phyloP scores from a whole-genome alignment of 37 sponge, comb jelly and placozoan genomes.

The Crambe crambe region DNA sequence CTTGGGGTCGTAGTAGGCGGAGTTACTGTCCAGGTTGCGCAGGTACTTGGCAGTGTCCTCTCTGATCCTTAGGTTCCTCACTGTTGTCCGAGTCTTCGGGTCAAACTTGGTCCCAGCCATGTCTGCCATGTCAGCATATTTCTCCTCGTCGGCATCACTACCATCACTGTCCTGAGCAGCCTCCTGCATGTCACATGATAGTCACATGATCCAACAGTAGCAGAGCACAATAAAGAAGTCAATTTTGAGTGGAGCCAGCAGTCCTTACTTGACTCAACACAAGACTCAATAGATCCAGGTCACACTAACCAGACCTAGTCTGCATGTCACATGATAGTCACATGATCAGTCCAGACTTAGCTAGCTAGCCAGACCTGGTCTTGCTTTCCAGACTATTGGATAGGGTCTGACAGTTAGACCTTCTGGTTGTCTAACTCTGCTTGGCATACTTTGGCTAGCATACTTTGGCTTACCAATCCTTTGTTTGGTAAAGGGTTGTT shows the following conservation, averaged over 20 bases:
- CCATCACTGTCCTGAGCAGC: slow-evolving; percentile 41
- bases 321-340: neutral
- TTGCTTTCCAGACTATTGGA: neutral
- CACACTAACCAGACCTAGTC: too few relatives aligned
- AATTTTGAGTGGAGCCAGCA: neutral
- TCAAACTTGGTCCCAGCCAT: slow-evolving; percentile 99
- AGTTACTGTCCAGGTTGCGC: slow-evolving; percentile 85
- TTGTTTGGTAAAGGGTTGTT: too few relatives aligned
- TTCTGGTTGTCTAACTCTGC: too few relatives aligned
- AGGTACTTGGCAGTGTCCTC: slow-evolving; percentile 99
- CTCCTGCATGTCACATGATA: slow-evolving; percentile 5
- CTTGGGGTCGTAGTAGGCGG: slow-evolving; percentile 98
- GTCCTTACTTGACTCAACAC: neutral
- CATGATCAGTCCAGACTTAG: neutral
- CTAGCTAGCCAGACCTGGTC: neutral
- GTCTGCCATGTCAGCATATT: slow-evolving; percentile 91
- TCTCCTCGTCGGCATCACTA: slow-evolving; percentile 89
- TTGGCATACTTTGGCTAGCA: too few relatives aligned
- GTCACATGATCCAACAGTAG: neutral
- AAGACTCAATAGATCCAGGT: too few relatives aligned
- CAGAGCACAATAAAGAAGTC: too few relatives aligned
- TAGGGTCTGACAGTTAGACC: too few relatives aligned
- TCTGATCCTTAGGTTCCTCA: slow-evolving; percentile 93
- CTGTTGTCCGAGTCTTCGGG: slow-evolving; percentile 91
- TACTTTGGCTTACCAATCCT: too few relatives aligned